Evolutionary conservation across 1,140 invertebrate species (phyloP).

Genomic region (Pogonomyrmex californicus): DNA sequence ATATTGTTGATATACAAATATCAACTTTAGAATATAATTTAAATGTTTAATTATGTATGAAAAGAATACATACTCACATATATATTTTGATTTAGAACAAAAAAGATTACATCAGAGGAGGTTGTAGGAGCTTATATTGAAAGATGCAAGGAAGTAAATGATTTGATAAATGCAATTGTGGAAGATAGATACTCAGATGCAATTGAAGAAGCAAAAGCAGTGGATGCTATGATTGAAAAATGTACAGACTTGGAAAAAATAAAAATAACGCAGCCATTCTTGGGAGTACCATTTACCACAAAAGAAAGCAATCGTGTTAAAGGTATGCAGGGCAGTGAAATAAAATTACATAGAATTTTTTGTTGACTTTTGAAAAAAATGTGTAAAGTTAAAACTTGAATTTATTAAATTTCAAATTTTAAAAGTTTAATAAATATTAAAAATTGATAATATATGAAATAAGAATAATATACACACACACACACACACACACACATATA

Average conservation of each 20-base stretch:
- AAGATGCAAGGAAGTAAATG: constrained; percentile 93
- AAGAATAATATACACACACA: too few species aligned
- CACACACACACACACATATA: too few species aligned
- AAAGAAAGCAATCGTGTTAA: constrained; percentile 89
- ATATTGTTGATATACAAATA: neutral
- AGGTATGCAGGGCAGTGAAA: constrained; percentile 83
- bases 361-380: neutral
- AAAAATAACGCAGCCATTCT: constrained; percentile 88
- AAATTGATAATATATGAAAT: too few species aligned
- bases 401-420: too few species aligned
- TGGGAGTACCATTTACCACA: constrained; percentile 95
- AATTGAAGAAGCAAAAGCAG: constrained; percentile 91
- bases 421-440: too few species aligned
- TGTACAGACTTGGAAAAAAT: constrained; percentile 87
- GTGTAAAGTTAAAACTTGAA: neutral
- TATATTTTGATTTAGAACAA: constrained; percentile 81
- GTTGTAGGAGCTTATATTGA: constrained; percentile 92
- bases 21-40: neutral
- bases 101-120: constrained; percentile 89
- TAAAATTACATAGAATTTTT: constrained; percentile 25
- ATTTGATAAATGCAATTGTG: constrained; percentile 93
- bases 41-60: neutral
- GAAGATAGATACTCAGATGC: constrained; percentile 93
- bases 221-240: constrained; percentile 90
- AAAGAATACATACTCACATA: neutral